Percentiles rank a stretch among this genome's conserved stretches.
Evolutionary conservation across 2,113 vertebrate species (phyloP).

Genomic region (Bambusicola thoracicus): DNA sequence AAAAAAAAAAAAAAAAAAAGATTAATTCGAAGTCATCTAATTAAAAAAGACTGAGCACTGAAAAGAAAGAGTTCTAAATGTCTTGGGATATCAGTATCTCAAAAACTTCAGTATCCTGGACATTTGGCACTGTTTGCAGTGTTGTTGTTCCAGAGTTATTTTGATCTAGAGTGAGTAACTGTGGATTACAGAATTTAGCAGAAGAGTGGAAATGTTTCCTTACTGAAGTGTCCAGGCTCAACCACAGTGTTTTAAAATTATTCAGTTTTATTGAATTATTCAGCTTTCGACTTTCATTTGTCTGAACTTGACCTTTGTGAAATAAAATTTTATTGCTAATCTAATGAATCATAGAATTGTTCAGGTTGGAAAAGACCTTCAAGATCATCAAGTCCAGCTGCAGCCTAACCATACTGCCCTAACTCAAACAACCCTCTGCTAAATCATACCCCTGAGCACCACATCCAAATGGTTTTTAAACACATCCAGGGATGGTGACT

Average conservation of each 20-base stretch:
- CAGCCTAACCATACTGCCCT: too few relatives aligned
- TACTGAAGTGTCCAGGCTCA: background rate
- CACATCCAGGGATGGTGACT: too few relatives aligned
- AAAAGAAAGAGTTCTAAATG: background rate
- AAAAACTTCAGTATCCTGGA: background rate
- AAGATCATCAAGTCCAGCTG: too few relatives aligned
- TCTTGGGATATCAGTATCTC: background rate
- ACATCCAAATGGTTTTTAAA: too few relatives aligned
- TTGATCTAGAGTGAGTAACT: background rate
- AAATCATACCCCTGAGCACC: too few relatives aligned
- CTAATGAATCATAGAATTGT: background rate
- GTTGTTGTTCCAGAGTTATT: background rate
- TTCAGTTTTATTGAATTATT: too few relatives aligned
- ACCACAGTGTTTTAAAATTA: background rate
- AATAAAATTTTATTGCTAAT: background rate
- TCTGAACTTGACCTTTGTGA: background rate
- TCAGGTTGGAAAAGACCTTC: too few relatives aligned
- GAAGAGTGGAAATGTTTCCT: background rate
- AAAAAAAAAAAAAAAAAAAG: too few relatives aligned
- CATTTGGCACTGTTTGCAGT: background rate
- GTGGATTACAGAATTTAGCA: background rate
- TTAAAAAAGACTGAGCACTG: background rate
- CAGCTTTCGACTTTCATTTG: background rate
- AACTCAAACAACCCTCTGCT: too few relatives aligned
- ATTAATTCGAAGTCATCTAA: background rate